phyloP scores from a whole-genome alignment of 2,797 vertebrate genomes.

The Sebastes hopkinsi region DNA sequence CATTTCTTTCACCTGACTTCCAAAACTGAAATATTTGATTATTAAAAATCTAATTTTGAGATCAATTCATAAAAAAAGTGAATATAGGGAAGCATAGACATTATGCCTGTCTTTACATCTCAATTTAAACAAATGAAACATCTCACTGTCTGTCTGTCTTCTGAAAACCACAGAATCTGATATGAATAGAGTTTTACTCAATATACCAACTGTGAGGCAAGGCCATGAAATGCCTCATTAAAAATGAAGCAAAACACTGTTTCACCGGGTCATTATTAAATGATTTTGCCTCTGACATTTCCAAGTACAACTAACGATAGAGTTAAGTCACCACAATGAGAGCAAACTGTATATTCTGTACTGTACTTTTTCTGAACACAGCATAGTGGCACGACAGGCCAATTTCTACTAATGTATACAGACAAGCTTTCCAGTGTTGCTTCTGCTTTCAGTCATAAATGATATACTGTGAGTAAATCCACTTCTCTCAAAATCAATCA shows the following conservation, averaged over 20 bases:
- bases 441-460: not conserved
- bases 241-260: not conserved
- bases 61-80: not conserved
- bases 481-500: not conserved
- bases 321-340: not conserved
- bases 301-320: not conserved
- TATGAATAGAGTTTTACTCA: not conserved
- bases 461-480: not conserved
- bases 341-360: not conserved
- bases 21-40: not conserved
- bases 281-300: not conserved
- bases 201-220: not conserved
- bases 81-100: not conserved
- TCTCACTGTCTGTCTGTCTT: not conserved
- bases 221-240: not conserved
- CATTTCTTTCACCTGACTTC: not conserved
- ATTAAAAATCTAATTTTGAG: not conserved
- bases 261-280: not conserved
- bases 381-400: not conserved
- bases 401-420: not conserved
- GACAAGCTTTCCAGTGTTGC: not conserved
- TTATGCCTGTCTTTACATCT: not conserved
- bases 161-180: not conserved
- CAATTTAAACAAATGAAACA: not conserved
- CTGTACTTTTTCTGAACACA: not conserved